phyloP scores from a whole-genome alignment of 2,888 invertebrate genomes.

The Elysia crispata region DNA sequence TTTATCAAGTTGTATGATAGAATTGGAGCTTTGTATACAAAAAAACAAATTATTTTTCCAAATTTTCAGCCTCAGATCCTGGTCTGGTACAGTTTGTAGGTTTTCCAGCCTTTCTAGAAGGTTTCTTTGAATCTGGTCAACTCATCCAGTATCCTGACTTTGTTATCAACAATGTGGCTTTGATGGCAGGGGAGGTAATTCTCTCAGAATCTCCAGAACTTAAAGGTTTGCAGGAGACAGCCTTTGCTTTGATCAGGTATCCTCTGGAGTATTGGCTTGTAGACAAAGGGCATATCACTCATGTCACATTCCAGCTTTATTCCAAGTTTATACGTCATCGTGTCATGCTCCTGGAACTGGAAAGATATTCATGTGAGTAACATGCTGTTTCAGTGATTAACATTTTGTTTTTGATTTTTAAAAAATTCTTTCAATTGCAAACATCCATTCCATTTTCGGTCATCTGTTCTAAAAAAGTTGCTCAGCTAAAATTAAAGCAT shows the following conservation, averaged over 20 bases:
- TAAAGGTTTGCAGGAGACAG: not conserved
- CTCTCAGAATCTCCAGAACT: not conserved
- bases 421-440: too few species aligned
- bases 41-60: not conserved
- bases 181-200: conserved; percentile 37
- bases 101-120: conserved; percentile 31
- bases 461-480: too few species aligned
- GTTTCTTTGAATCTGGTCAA: conserved; percentile 26
- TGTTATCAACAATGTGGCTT: conserved; percentile 43
- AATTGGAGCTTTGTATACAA: not conserved
- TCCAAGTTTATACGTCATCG: conserved; percentile 16
- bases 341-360: conserved; percentile 5
- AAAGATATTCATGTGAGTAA: conserved; percentile 40
- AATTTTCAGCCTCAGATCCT: conserved; percentile 35
- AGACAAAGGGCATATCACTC: conserved; percentile 36
- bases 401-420: too few species aligned
- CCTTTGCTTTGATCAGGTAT: conserved; percentile 30
- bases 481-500: too few species aligned
- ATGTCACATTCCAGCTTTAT: conserved; percentile 32
- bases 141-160: conserved; percentile 42
- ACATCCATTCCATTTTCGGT: too few species aligned
- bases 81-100: conserved; percentile 18
- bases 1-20: not conserved
- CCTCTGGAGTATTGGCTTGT: conserved; percentile 35
- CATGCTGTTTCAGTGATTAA: not conserved